Conservation (phyloP, 2,888 invertebrate species). For the Perizoma flavofasciatum region DNA sequence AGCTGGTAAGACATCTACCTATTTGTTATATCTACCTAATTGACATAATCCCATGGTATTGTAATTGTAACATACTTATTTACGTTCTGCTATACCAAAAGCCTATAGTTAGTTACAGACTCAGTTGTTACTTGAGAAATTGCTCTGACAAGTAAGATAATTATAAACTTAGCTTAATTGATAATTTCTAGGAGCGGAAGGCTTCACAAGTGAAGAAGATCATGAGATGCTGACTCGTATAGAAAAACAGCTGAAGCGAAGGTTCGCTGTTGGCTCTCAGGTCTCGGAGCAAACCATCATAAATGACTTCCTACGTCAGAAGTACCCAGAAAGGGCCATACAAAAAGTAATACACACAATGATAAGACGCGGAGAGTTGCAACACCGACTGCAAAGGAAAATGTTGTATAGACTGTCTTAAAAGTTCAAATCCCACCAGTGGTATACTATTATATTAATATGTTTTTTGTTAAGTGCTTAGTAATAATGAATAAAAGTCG, state of each 20-base stretch:
- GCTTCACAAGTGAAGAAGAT: constrained; percentile 97
- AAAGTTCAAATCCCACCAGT: constrained; percentile 38
- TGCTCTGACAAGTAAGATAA: no score
- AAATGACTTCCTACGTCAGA: constrained; percentile 92
- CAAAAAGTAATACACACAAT: constrained; percentile 96
- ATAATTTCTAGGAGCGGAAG: constrained; percentile 92
- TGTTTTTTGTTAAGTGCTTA: neutral
- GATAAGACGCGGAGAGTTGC: constrained; percentile 97
- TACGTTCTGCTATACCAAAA: no score
- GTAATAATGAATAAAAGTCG: constrained; percentile 27
- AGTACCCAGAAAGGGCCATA: constrained; percentile 94
- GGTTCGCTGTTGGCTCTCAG: constrained; percentile 98
- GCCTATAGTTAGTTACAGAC: no score
- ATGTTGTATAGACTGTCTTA: constrained; percentile 97
- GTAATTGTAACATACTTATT: no score
- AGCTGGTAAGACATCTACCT: constrained; percentile 85
- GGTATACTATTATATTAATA: neutral
- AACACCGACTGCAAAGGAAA: constrained; percentile 97
- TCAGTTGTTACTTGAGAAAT: no score
- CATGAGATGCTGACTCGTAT: constrained; percentile 94
- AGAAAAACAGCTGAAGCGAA: constrained; percentile 96
- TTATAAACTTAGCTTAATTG: neutral
- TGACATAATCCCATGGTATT: no score
- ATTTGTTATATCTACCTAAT: neutral
- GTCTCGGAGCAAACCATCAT: constrained; percentile 97